Conservation (phyloP, 1,140 invertebrate genomes). For the Polypedilum vanderplanki region DNA sequence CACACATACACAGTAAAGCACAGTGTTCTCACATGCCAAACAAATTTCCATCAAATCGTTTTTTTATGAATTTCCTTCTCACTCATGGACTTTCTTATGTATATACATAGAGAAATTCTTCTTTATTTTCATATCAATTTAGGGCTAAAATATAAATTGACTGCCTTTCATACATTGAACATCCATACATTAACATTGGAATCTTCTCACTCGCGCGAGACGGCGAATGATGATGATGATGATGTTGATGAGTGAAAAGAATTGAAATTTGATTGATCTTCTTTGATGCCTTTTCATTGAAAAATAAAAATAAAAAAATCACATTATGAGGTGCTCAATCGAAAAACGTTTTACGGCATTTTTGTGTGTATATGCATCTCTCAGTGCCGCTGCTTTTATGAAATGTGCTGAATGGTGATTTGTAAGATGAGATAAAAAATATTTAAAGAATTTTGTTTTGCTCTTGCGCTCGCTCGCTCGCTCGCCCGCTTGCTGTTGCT, state of each 20-base stretch:
- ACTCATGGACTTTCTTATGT: background rate
- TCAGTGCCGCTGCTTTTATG: background rate
- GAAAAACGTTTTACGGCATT: constrained; percentile 8
- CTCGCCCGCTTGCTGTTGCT: too few species aligned
- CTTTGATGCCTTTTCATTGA: constrained; percentile 18
- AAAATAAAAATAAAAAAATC: background rate
- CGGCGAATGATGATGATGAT: background rate
- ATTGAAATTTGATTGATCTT: constrained; percentile 19
- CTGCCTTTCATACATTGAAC: background rate
- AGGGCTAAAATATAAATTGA: constrained; percentile 7
- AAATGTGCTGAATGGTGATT: too few species aligned
- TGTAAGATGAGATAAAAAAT: too few species aligned
- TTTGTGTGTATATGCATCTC: background rate
- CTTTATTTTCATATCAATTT: constrained; percentile 1
- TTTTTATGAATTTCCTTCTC: background rate
- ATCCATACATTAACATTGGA: background rate
- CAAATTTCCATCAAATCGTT: constrained; percentile 24
- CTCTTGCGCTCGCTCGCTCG: too few species aligned
- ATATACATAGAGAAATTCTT: background rate
- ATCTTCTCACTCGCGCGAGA: background rate
- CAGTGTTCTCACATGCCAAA: background rate
- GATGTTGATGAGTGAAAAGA: constrained; percentile 17
- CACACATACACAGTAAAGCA: too few species aligned
- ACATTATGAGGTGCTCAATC: constrained; percentile 17
- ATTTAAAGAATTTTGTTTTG: too few species aligned